A percentile compares a stretch with the other conserved stretches of the same genome.
Conservation (phyloP, 2,888 invertebrate species). For the Leucophora obtusa region DNA sequence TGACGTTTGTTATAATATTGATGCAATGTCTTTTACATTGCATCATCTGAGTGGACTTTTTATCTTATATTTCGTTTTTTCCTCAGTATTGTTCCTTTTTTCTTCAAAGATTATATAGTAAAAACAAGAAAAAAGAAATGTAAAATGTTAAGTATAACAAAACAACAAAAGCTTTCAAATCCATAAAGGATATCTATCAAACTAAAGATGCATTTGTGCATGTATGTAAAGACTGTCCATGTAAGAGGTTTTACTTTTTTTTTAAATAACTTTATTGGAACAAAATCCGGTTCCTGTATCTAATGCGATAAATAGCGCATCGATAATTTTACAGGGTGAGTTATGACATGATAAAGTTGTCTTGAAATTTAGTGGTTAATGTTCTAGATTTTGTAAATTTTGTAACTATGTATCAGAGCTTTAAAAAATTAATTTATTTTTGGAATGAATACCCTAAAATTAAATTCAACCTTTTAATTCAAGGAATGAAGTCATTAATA, state of each 20-base stretch:
- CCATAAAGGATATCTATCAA: slow-evolving; percentile 64
- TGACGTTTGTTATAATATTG: slow-evolving; percentile 65
- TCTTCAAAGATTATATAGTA: slow-evolving; percentile 31
- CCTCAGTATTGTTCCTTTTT: slow-evolving; percentile 16
- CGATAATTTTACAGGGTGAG: too few relatives aligned
- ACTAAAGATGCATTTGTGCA: slow-evolving; percentile 52
- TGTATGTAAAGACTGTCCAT: slow-evolving; percentile 14
- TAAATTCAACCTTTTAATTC: too few relatives aligned
- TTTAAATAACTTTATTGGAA: too few relatives aligned
- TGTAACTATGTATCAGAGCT: too few relatives aligned
- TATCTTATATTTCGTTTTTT: slow-evolving; percentile 42
- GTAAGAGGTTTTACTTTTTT: neutral
- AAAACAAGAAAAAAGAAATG: slow-evolving; percentile 22
- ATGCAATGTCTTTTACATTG: slow-evolving; percentile 64
- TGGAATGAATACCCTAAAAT: too few relatives aligned
- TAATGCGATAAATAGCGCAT: too few relatives aligned
- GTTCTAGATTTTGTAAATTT: too few relatives aligned
- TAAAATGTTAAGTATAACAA: slow-evolving; percentile 46
- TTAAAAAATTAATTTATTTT: too few relatives aligned
- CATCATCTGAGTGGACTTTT: slow-evolving; percentile 63
- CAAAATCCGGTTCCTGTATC: too few relatives aligned
- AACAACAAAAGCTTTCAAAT: slow-evolving; percentile 55
- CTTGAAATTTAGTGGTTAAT: too few relatives aligned
- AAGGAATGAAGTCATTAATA: too few relatives aligned
- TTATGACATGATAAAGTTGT: too few relatives aligned